These are phyloP conservation scores for Herpetotheres cachinnans DNA, from an alignment of 2,113 vertebrate species.

Conservation along the genomic window DNA sequence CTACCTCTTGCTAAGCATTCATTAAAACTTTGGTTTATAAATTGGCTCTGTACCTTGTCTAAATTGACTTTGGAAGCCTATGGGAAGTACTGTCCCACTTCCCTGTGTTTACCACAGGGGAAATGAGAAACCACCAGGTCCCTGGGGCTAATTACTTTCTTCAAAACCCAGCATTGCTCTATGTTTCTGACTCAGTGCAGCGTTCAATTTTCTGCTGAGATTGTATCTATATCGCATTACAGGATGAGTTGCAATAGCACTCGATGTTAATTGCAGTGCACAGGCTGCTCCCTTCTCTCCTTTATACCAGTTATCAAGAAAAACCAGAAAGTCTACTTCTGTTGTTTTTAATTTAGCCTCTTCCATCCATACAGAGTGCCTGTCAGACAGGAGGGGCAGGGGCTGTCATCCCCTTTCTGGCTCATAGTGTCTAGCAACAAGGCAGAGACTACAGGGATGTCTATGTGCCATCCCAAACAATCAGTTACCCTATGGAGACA, in stretches of 20 bases:
- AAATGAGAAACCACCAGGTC: slow-evolving; percentile 25
- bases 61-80: slow-evolving; percentile 7
- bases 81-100: background rate
- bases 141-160: slow-evolving; percentile 35
- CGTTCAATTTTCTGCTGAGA: slow-evolving; percentile 49
- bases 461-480: background rate
- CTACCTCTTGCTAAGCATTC: background rate
- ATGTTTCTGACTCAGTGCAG: slow-evolving; percentile 38
- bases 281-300: slow-evolving; percentile 48
- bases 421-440: background rate
- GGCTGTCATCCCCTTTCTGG: background rate
- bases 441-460: background rate
- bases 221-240: slow-evolving; percentile 52
- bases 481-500: background rate
- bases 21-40: background rate
- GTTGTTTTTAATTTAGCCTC: slow-evolving; percentile 43
- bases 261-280: slow-evolving; percentile 31
- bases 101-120: background rate
- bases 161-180: slow-evolving; percentile 17
- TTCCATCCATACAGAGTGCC: background rate
- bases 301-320: slow-evolving; percentile 58
- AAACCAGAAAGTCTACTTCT: slow-evolving; percentile 53
- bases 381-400: slow-evolving; percentile 31
- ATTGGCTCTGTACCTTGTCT: background rate
- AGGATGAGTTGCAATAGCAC: slow-evolving; percentile 46